Evolutionary conservation across 1,140 invertebrate species (phyloP).

Genomic region (Venustaconcha ellipsiformis): DNA sequence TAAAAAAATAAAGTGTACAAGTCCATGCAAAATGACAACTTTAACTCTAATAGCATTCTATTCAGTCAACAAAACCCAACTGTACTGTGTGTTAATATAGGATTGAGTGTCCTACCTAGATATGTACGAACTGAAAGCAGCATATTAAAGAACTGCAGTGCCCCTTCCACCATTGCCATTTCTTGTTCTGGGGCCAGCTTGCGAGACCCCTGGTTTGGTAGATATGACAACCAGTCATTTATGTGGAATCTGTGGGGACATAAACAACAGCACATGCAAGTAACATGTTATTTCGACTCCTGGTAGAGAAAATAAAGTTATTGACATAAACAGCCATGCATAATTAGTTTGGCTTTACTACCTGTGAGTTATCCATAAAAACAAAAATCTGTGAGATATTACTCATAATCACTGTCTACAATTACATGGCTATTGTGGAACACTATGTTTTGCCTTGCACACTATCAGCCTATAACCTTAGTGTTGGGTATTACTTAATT

Average conservation of each 20-base stretch:
- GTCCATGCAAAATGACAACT: not conserved
- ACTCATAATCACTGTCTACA: not conserved
- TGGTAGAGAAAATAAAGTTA: too few relatives aligned
- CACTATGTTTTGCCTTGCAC: not conserved
- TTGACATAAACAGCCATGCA: too few relatives aligned
- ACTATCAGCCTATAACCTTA: too few relatives aligned
- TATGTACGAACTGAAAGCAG: constrained; percentile 92
- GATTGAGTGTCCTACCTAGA: constrained; percentile 75
- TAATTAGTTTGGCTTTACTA: too few relatives aligned
- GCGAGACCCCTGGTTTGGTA: constrained; percentile 71
- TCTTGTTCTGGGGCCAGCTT: constrained; percentile 67
- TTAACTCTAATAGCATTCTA: not conserved
- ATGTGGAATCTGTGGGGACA: constrained; percentile 63
- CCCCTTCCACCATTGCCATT: constrained; percentile 91
- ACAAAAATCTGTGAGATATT: not conserved
- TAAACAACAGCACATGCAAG: not conserved
- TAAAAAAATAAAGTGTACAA: not conserved
- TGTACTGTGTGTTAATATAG: not conserved
- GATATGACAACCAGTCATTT: constrained; percentile 84
- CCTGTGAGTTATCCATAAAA: not conserved
- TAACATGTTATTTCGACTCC: too few relatives aligned
- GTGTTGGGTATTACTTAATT: too few relatives aligned
- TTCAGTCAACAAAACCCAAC: not conserved
- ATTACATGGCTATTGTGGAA: not conserved
- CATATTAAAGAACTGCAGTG: constrained; percentile 90